These are phyloP conservation scores for Linnaemya tessellans DNA, from an alignment of 2,888 invertebrate genomes.

Conservation along the genomic window DNA sequence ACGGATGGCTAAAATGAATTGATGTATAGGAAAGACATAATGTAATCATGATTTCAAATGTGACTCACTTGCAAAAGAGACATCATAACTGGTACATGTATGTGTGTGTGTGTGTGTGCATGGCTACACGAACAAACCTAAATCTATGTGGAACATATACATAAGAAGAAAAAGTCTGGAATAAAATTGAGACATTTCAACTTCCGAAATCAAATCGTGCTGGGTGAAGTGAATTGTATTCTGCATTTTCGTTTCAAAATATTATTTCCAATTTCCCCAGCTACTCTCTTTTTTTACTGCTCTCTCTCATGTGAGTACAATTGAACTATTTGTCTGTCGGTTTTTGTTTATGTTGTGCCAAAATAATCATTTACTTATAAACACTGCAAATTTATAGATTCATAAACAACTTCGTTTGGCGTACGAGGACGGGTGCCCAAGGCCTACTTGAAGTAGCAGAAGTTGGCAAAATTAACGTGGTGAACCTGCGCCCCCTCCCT, in stretches of 20 bases:
- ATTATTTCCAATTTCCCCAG: background rate
- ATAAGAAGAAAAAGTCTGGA: conserved; percentile 42
- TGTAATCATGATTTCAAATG: conserved; percentile 39
- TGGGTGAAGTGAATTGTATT: conserved; percentile 79
- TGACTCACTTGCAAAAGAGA: conserved; percentile 19
- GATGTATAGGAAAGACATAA: conserved; percentile 45
- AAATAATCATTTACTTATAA: conserved; percentile 77
- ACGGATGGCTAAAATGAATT: conserved; percentile 44
- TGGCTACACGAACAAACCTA: conserved; percentile 19
- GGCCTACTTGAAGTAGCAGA: background rate
- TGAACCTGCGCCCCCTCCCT: too few relatives aligned
- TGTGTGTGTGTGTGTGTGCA: background rate
- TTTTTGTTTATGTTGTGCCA: conserved; percentile 81
- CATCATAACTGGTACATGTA: background rate
- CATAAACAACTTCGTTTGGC: background rate
- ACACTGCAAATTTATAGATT: conserved; percentile 45
- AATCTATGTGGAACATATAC: background rate
- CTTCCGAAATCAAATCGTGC: conserved; percentile 82
- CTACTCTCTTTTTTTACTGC: background rate
- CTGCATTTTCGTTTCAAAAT: background rate
- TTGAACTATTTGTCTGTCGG: conserved; percentile 63
- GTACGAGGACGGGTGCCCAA: background rate
- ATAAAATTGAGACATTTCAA: conserved; percentile 75
- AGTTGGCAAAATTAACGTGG: background rate
- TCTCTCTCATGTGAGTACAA: conserved; percentile 32